These are phyloP conservation scores for Zaprionus vittiger DNA, from an alignment of 1,140 invertebrate genomes.

Conservation along the genomic window DNA sequence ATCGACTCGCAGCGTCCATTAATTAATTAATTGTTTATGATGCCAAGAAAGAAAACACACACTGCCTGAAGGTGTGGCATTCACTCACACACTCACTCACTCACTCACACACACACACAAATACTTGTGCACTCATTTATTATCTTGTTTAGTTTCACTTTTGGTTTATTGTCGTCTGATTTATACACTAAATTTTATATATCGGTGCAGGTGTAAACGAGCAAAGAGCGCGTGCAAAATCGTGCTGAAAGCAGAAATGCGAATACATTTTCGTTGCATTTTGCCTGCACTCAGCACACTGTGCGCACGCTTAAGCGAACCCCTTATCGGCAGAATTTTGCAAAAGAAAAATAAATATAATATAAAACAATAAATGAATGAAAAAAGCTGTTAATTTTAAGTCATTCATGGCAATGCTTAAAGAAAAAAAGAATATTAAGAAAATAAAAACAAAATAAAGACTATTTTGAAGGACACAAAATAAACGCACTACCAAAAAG, in stretches of 20 bases:
- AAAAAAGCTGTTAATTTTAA: slow-evolving; percentile 59
- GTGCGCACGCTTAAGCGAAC: slow-evolving; percentile 29
- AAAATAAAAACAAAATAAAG: slow-evolving; percentile 20
- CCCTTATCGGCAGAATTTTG: slow-evolving; percentile 36
- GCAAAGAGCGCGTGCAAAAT: slow-evolving; percentile 18
- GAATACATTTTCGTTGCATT: slow-evolving; percentile 15
- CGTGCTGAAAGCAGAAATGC: slow-evolving; percentile 16
- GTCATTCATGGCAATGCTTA: slow-evolving; percentile 71
- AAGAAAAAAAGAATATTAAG: slow-evolving; percentile 25
- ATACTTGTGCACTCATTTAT: neutral
- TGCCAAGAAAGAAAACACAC: slow-evolving; percentile 30
- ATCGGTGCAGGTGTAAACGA: slow-evolving; percentile 77
- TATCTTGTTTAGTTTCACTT: slow-evolving; percentile 15
- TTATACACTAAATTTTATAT: slow-evolving; percentile 62
- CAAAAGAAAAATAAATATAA: neutral
- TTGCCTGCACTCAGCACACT: slow-evolving; percentile 28
- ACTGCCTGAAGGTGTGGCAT: slow-evolving; percentile 61
- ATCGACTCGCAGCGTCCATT: slow-evolving; percentile 33
- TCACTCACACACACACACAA: slow-evolving; percentile 13
- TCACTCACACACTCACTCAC: slow-evolving; percentile 6
- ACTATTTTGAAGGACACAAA: slow-evolving; percentile 43
- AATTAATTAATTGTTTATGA: slow-evolving; percentile 32
- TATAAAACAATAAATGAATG: slow-evolving; percentile 37
- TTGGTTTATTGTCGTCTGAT: slow-evolving; percentile 36
- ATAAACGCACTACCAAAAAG: slow-evolving; percentile 47